A percentile compares a stretch with the other conserved stretches of the same genome.
phyloP scores from a whole-genome alignment of 92 coral and sea anemone genomes.

The Parazoanthus atlanticus region DNA sequence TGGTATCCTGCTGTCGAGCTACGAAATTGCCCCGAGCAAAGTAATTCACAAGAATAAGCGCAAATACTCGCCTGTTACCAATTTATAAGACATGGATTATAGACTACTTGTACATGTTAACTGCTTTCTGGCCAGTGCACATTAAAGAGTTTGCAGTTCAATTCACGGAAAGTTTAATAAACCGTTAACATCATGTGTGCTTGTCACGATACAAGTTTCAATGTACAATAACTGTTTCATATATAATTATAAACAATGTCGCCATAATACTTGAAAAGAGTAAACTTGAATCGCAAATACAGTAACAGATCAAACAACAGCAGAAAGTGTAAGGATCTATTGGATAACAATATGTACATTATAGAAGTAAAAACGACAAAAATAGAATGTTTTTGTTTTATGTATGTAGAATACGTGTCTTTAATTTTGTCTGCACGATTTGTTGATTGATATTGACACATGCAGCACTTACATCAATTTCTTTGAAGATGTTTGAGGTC shows the following conservation, averaged over 20 bases:
- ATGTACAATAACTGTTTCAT: not conserved
- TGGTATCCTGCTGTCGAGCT: slow-evolving; percentile 12
- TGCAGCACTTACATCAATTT: not conserved
- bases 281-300: not conserved
- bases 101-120: not conserved
- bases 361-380: not conserved
- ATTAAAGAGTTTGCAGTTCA: too few relatives aligned
- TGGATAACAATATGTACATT: too few relatives aligned
- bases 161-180: not conserved
- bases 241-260: too few relatives aligned
- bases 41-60: not conserved
- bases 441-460: not conserved
- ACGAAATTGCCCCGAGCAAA: slow-evolving; percentile 3
- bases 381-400: not conserved
- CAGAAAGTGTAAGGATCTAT: not conserved
- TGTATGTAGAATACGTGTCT: not conserved
- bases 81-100: too few relatives aligned
- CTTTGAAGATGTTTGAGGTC: not conserved
- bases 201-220: not conserved
- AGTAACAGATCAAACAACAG: not conserved
- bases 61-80: not conserved
- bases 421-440: not conserved
- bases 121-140: not conserved
- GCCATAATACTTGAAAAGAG: not conserved
- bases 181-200: not conserved